Conservation (phyloP, 1,140 invertebrate genomes). For the Phthorimaea operculella region DNA sequence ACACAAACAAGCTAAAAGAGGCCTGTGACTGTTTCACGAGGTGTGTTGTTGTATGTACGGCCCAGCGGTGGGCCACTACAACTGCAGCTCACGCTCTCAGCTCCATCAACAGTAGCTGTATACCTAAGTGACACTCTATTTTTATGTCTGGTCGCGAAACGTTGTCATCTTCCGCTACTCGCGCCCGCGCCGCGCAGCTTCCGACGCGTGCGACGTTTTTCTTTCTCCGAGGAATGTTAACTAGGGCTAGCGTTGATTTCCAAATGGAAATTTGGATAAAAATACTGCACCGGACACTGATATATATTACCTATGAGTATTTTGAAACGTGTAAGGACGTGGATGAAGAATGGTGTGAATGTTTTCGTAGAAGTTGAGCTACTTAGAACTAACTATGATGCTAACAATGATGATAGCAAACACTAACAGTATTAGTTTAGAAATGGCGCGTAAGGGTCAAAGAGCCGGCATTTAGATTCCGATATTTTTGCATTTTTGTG, state of each 20-base stretch:
- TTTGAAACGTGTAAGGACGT: neutral
- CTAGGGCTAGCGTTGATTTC: constrained; percentile 10
- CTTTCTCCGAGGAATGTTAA: constrained; percentile 20
- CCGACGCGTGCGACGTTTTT: constrained; percentile 12
- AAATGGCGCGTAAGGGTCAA: too few species aligned
- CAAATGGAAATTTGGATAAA: neutral
- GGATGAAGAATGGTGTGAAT: neutral
- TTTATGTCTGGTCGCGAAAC: constrained; percentile 18
- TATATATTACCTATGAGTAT: too few species aligned
- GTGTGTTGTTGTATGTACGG: neutral
- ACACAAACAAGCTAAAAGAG: neutral
- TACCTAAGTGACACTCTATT: constrained; percentile 9
- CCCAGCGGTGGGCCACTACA: neutral
- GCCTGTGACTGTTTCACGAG: neutral
- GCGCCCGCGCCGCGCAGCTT: constrained; percentile 6
- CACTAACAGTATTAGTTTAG: too few species aligned
- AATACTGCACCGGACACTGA: neutral
- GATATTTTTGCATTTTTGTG: too few species aligned
- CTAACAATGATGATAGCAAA: too few species aligned
- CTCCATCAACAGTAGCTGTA: neutral
- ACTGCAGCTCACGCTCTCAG: neutral
- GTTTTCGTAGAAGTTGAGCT: too few species aligned
- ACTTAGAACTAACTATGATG: too few species aligned
- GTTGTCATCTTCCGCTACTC: constrained; percentile 10
- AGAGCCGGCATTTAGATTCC: too few species aligned